Conservation (phyloP, 2,797 vertebrate genomes). For the Rhyacichthys aspro region DNA sequence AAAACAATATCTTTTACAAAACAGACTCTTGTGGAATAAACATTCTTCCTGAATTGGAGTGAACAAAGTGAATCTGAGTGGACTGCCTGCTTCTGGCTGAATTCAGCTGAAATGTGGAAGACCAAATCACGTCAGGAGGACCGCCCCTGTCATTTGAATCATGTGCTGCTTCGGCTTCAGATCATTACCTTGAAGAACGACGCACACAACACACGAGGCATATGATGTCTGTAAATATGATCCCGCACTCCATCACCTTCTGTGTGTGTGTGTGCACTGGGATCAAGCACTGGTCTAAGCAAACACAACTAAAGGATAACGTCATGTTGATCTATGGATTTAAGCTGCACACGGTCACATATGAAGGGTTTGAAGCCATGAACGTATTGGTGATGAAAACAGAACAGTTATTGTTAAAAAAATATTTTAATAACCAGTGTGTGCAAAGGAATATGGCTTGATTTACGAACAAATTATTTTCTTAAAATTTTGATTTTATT, state of each 20-base stretch:
- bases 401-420: too few species aligned
- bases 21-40: background rate
- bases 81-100: too few species aligned
- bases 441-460: background rate
- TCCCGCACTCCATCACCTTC: slow-evolving; percentile 17
- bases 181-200: background rate
- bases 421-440: slow-evolving; percentile 1
- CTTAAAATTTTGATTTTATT: background rate
- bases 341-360: slow-evolving; percentile 15
- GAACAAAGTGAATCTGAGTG: too few species aligned
- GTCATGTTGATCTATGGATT: slow-evolving; percentile 39
- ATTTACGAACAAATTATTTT: background rate
- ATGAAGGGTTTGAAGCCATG: background rate
- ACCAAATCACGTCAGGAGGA: background rate
- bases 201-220: background rate
- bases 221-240: slow-evolving; percentile 22
- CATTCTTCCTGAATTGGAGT: background rate
- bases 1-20: background rate
- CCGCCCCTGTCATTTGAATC: background rate
- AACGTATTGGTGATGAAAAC: too few species aligned
- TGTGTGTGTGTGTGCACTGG: slow-evolving; percentile 15
- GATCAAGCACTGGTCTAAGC: slow-evolving; percentile 18
- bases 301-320: slow-evolving; percentile 43
- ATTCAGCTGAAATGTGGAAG: background rate
- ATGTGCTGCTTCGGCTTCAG: background rate